phyloP scores from a whole-genome alignment of 2,888 invertebrate species.

The Dryococelus australis region DNA sequence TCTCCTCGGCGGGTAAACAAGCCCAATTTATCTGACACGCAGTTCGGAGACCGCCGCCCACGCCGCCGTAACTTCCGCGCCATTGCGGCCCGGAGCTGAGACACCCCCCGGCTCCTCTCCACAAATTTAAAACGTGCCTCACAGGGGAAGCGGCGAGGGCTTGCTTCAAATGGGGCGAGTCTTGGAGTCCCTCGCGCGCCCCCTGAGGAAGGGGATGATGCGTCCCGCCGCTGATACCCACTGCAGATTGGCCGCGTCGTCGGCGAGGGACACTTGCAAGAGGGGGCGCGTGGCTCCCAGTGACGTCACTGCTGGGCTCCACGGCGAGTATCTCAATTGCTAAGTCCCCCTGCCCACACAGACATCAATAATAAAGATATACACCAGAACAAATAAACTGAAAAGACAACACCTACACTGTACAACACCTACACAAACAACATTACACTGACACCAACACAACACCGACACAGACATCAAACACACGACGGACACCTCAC shows the following conservation, averaged over 20 bases:
- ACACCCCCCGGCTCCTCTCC: too few relatives aligned
- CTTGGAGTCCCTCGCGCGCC: neutral
- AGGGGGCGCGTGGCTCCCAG: neutral
- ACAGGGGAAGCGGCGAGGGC: neutral
- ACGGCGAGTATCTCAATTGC: too few relatives aligned
- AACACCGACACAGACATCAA: too few relatives aligned
- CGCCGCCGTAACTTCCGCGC: constrained; percentile 10
- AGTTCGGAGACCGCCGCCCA: neutral
- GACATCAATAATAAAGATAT: too few relatives aligned
- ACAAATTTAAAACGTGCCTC: neutral
- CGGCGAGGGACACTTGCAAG: neutral
- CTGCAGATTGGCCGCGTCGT: constrained; percentile 8
- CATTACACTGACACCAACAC: too few relatives aligned
- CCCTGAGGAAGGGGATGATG: neutral
- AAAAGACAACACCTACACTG: too few relatives aligned
- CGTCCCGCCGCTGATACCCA: constrained; percentile 16
- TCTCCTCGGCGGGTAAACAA: neutral
- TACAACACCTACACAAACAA: too few relatives aligned
- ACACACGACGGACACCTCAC: too few relatives aligned
- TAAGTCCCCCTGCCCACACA: too few relatives aligned
- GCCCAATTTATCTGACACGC: constrained; percentile 9
- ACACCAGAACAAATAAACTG: too few relatives aligned
- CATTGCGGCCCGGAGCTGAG: neutral
- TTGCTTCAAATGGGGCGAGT: neutral
- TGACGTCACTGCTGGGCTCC: neutral